A percentile compares a stretch with the other conserved stretches of the same genome.
These are phyloP conservation scores for Heliconius hewitsoni DNA, from an alignment of 1,140 invertebrate species.

Conservation along the genomic window DNA sequence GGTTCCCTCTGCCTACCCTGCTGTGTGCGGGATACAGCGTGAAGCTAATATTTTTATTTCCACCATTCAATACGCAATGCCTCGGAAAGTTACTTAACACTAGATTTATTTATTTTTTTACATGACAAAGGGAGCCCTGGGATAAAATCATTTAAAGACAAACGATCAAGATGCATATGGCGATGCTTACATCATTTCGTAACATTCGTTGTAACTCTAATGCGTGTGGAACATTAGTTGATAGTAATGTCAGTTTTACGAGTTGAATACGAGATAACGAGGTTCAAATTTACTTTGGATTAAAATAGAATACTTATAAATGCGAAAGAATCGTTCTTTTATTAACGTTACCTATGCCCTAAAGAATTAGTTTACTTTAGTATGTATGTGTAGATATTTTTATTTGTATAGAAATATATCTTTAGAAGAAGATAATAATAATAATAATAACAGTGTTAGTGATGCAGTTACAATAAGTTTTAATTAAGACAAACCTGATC, in stretches of 20 bases:
- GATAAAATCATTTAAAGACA: conserved; percentile 2
- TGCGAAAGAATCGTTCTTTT: conserved; percentile 8
- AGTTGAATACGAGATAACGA: conserved; percentile 57
- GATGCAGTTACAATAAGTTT: too few relatives aligned
- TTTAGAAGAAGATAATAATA: neutral
- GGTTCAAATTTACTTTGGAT: conserved; percentile 47
- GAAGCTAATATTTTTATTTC: too few relatives aligned
- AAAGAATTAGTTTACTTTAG: neutral
- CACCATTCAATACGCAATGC: too few relatives aligned
- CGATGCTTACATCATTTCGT: conserved; percentile 58
- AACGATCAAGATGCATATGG: conserved; percentile 54
- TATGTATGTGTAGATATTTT: neutral
- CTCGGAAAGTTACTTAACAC: too few relatives aligned
- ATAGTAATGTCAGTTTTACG: conserved; percentile 72
- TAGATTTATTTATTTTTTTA: too few relatives aligned
- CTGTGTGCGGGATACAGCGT: too few relatives aligned
- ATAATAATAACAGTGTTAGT: too few relatives aligned
- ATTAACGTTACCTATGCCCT: neutral
- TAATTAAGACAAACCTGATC: too few relatives aligned
- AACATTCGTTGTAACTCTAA: conserved; percentile 71
- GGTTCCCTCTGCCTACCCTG: too few relatives aligned
- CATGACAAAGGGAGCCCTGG: neutral
- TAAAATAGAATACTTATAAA: conserved; percentile 2
- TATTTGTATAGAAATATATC: conserved; percentile 21
- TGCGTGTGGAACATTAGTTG: conserved; percentile 68